Conservation (phyloP, 2,113 vertebrate species). For the Sus scrofa region DNA sequence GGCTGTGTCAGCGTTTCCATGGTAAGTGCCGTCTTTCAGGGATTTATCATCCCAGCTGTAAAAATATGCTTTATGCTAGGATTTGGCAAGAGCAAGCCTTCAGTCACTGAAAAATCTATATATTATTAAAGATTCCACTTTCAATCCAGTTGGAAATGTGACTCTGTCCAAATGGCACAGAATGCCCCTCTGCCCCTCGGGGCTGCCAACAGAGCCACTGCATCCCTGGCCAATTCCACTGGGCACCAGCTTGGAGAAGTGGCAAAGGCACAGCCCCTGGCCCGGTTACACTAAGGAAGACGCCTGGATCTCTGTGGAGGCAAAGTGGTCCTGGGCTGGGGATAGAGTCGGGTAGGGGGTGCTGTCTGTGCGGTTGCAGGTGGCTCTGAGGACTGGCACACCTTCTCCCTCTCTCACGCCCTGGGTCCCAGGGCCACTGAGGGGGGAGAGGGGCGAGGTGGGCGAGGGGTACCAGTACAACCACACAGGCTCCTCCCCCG, state of each 20-base stretch:
- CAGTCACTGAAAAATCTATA: constrained; percentile 38
- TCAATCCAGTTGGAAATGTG: constrained; percentile 14
- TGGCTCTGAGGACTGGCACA: not conserved
- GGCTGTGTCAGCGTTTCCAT: constrained; percentile 69
- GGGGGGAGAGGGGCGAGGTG: too few species aligned
- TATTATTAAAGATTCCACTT: constrained; percentile 51
- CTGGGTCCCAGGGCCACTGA: not conserved
- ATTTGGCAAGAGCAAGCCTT: not conserved
- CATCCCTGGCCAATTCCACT: not conserved
- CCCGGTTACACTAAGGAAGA: rapidly evolving
- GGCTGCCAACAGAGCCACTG: not conserved
- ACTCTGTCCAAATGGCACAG: not conserved
- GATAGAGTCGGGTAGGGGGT: too few species aligned
- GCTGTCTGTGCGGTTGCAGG: not conserved
- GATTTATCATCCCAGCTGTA: constrained; percentile 51
- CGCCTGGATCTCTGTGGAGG: not conserved
- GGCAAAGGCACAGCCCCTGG: not conserved
- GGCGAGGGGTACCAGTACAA: too few species aligned
- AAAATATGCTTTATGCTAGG: constrained; percentile 59
- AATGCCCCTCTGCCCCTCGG: not conserved
- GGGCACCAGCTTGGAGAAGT: rapidly evolving
- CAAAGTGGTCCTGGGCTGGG: too few species aligned
- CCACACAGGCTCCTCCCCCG: rapidly evolving
- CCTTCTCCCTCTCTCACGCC: not conserved
- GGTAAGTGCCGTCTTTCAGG: not conserved